Evolutionary conservation across 2,797 vertebrate genomes (phyloP).

Genomic region (Clarias platycephalus): DNA sequence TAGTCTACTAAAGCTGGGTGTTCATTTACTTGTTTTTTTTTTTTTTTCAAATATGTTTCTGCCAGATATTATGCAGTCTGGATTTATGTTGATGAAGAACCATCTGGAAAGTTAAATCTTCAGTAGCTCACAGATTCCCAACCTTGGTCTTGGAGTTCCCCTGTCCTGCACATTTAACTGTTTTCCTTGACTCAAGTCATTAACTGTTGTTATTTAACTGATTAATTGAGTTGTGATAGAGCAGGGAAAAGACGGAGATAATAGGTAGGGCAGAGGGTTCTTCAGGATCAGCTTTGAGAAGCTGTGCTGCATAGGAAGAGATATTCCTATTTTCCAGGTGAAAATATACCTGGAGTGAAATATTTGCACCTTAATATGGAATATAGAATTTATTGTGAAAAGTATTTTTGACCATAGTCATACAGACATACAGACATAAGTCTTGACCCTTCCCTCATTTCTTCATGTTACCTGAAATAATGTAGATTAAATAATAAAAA

Average conservation of each 20-base stretch:
- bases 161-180: not conserved
- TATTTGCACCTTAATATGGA: not conserved
- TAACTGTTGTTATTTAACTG: not conserved
- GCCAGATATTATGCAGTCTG: not conserved
- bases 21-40: constrained; percentile 14
- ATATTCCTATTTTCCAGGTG: too few species aligned
- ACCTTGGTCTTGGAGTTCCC: not conserved
- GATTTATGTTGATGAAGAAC: not conserved
- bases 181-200: not conserved
- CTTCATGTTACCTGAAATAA: too few species aligned
- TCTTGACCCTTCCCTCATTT: too few species aligned
- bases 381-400: not conserved
- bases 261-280: not conserved
- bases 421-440: too few species aligned
- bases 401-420: too few species aligned
- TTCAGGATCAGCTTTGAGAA: not conserved
- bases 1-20: constrained; percentile 7
- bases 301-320: not conserved
- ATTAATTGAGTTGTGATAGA: not conserved
- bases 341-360: too few species aligned
- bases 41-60: not conserved
- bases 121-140: not conserved
- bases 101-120: not conserved
- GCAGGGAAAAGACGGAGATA: not conserved
- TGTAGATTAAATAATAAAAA: too few species aligned